Percentiles rank a stretch among this genome's conserved stretches.
phyloP scores from a whole-genome alignment of 37 sponge, comb jelly and placozoan genomes.

The Hormiphora californensis region DNA sequence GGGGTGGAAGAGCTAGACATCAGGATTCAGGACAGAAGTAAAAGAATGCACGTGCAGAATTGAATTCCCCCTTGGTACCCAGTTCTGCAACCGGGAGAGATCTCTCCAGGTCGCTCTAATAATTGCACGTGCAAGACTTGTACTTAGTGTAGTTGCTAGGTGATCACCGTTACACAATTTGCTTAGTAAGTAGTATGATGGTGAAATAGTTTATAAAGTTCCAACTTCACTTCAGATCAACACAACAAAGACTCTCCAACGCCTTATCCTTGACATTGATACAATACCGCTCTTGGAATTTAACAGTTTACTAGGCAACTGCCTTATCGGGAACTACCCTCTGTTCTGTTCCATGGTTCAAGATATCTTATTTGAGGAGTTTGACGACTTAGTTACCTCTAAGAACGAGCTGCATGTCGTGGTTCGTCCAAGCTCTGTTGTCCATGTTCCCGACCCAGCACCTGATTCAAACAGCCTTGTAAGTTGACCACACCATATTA shows the following conservation, averaged over 20 bases:
- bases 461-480: no score
- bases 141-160: neutral
- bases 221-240: neutral
- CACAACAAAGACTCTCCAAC: neutral
- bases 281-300: constrained; percentile 29
- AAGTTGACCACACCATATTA: no score
- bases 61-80: no score
- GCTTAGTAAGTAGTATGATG: neutral
- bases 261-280: neutral
- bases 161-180: neutral
- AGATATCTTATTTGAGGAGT: neutral
- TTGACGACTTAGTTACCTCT: neutral
- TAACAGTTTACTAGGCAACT: constrained; percentile 37
- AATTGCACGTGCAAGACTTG: neutral
- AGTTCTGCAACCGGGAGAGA: no score
- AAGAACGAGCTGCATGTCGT: no score
- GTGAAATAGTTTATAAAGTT: neutral
- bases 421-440: no score
- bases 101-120: no score
- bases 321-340: constrained; percentile 12
- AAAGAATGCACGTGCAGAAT: no score
- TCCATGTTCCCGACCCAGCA: no score
- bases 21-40: no score
- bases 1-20: no score
- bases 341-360: constrained; percentile 9